Base-by-base conservation (phyloP, 92 coral and sea anemone species). In the Epizoanthus rinbou region DNA sequence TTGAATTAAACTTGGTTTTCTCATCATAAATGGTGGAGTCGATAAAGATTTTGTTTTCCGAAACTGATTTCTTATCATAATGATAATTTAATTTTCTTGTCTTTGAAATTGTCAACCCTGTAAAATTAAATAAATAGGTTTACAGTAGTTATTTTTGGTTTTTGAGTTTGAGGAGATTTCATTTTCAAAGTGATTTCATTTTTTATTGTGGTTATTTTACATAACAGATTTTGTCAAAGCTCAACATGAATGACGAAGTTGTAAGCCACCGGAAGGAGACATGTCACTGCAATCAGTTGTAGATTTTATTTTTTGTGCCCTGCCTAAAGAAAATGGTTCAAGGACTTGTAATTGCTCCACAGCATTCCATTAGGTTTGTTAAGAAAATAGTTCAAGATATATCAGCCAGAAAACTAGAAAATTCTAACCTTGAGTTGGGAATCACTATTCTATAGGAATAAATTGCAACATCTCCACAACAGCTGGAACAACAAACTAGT, bases 401-500 rank as follows among this genome's bases (percentile, higher is more conserved):
- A 33, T 19, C 50, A 16, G 71, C 63, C 3, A 37, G 64, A 57
- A 6, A 17, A 39, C 21, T 41, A 56, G 16, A 57, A 13, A 60
- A 78, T 47, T 62, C 33, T 53, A 52, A 50, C 60, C 35, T 56
- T 6, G 1, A 31, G 70, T 60, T 9, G 71, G 58, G 63, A 33
- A 21, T 17, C n/a, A 45, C 43, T 24, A 16, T 10, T 18, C 41
- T 64, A 10, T 79, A 6, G 64, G 59, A 88, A 86, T 83, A 88
- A 85, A 85, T 88, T 85, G 88, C 87, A 54, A 80, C 86, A 71
- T 88, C 70, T 64, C 78, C 24, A 73, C 37, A 74, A 66, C 91
- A 88, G 88, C 91, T 88, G 88, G 52, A n/a, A 85, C 79, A 88
- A 88, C 91, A 85, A 56, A 14, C 54, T 73, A 67, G 73, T 88